Percentiles rank a stretch among this genome's conserved stretches.
Conservation (phyloP, 2,888 invertebrate genomes). For the Heliconius cydno region DNA sequence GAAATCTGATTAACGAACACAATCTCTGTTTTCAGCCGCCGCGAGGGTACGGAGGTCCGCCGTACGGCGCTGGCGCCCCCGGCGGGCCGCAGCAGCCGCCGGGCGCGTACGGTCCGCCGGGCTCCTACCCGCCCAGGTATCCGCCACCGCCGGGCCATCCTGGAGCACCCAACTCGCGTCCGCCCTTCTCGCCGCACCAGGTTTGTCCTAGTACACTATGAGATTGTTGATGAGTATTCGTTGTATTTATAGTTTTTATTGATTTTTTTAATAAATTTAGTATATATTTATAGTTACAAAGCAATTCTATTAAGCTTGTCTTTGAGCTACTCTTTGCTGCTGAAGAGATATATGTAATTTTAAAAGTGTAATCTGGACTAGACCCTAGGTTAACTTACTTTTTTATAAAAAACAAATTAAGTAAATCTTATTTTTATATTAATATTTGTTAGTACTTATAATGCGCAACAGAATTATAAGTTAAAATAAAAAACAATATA, state of each 20-base stretch:
- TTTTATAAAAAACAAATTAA: not conserved
- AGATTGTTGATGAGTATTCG: not conserved
- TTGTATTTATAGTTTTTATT: not conserved
- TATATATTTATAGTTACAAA: not conserved
- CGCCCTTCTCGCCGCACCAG: slow-evolving; percentile 80
- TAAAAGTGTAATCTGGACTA: not conserved
- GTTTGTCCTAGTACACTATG: slow-evolving; percentile 54
- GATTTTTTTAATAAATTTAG: not conserved
- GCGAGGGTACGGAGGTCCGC: slow-evolving; percentile 79
- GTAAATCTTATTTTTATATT: not conserved
- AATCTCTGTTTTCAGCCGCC: slow-evolving; percentile 65
- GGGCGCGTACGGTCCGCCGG: slow-evolving; percentile 81
- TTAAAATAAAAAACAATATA: not conserved
- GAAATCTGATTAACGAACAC: not conserved
- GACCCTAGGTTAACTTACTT: not conserved
- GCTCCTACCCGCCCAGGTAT: slow-evolving; percentile 83
- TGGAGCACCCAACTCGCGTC: slow-evolving; percentile 75
- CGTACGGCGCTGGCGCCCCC: slow-evolving; percentile 76
- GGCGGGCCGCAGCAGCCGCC: slow-evolving; percentile 79
- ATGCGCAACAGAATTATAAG: not conserved
- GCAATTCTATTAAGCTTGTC: not conserved
- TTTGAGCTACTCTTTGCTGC: too few species aligned
- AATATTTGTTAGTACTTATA: not conserved
- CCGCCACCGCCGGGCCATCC: slow-evolving; percentile 76
- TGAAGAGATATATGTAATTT: too few species aligned